These are phyloP conservation scores for Myotis brandtii DNA, from an alignment of 2,113 vertebrate genomes.

Conservation along the genomic window DNA sequence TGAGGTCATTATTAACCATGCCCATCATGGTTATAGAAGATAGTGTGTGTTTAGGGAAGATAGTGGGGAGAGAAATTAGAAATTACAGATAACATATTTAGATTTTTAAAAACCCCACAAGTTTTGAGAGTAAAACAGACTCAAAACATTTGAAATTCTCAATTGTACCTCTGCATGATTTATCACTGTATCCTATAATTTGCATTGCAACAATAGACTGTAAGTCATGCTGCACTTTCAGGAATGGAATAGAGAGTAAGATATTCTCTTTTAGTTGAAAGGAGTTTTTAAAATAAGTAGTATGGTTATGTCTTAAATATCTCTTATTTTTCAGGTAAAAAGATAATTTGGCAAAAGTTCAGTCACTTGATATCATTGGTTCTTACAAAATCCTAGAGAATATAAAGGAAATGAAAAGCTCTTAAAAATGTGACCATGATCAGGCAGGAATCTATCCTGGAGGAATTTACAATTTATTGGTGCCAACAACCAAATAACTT, in stretches of 20 bases:
- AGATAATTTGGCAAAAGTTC: background rate
- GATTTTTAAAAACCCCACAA: background rate
- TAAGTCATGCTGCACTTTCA: background rate
- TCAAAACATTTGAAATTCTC: background rate
- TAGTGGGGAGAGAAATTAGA: background rate
- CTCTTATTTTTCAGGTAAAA: slow-evolving; percentile 3
- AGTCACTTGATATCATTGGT: background rate
- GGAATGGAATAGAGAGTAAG: background rate
- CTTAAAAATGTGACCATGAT: background rate
- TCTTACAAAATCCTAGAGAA: background rate
- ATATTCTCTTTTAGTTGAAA: slow-evolving; percentile 6
- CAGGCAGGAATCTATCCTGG: background rate
- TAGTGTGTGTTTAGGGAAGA: background rate
- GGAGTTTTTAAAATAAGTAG: background rate
- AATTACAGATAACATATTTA: too few species aligned
- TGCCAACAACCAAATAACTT: background rate
- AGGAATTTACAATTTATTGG: background rate
- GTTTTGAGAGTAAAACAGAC: background rate
- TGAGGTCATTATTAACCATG: background rate
- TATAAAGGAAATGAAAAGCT: background rate
- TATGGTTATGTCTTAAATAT: background rate
- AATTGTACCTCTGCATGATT: background rate
- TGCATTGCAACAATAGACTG: background rate
- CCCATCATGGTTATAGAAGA: background rate
- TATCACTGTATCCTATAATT: background rate